Percentiles rank a stretch among this genome's conserved stretches.
Evolutionary conservation across 2,888 invertebrate genomes (phyloP).

Genomic region (Loripinus fragilis): DNA sequence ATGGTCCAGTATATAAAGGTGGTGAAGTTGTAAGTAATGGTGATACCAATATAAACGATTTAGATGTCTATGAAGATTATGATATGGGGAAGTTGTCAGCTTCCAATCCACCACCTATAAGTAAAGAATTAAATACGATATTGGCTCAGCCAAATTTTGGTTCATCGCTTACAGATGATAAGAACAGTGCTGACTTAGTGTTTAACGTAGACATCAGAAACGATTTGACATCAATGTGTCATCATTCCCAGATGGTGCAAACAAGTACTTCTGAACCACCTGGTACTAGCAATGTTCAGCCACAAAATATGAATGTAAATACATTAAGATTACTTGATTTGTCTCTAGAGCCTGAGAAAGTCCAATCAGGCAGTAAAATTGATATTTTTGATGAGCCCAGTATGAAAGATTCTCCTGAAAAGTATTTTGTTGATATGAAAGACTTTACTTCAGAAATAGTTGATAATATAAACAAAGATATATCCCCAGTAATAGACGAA

Average conservation of each 20-base stretch:
- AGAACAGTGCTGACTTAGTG: too few species aligned
- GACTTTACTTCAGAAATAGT: not conserved
- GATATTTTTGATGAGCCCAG: slow-evolving; percentile 1
- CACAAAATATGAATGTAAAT: not conserved
- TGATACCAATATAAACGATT: not conserved
- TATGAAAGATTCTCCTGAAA: not conserved
- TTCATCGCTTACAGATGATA: too few species aligned
- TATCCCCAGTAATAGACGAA: not conserved
- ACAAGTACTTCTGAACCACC: not conserved
- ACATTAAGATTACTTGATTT: not conserved
- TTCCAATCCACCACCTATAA: not conserved
- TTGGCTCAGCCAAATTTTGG: too few species aligned
- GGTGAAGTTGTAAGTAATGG: not conserved
- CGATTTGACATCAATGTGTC: too few species aligned
- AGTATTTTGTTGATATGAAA: not conserved
- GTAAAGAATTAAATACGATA: not conserved
- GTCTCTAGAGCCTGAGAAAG: not conserved
- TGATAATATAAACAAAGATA: not conserved
- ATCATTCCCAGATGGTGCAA: too few species aligned
- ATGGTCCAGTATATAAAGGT: not conserved
- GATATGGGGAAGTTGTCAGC: not conserved
- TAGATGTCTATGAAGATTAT: slow-evolving; percentile 9
- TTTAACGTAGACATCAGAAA: not conserved
- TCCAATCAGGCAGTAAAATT: slow-evolving; percentile 7
- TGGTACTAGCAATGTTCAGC: not conserved